Percentiles rank a stretch among this genome's conserved stretches.
phyloP scores from a whole-genome alignment of 2,113 vertebrate genomes.

The Catagonus wagneri region DNA sequence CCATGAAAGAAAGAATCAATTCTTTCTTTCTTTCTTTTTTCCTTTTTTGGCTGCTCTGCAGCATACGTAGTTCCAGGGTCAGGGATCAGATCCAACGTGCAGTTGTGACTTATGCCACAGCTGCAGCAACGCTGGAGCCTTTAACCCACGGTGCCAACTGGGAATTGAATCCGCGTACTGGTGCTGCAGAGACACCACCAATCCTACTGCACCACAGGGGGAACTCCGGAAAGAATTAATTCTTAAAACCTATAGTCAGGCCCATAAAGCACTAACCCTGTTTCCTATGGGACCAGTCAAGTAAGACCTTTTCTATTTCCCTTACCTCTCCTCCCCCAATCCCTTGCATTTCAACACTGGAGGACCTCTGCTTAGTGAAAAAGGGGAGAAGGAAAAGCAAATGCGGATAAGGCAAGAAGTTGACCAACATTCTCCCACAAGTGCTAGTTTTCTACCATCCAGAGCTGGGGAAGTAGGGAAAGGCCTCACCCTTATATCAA shows the following conservation, averaged over 20 bases:
- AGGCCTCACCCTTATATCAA: background rate
- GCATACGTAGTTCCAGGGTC: no score
- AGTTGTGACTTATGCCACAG: no score
- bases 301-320: background rate
- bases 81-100: no score
- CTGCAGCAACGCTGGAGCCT: no score
- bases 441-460: background rate
- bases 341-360: background rate
- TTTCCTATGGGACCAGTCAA: background rate
- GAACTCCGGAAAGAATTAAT: background rate
- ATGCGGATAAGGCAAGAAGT: background rate
- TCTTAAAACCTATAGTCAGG: slow-evolving; percentile 43
- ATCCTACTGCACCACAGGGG: no score
- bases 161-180: no score
- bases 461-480: background rate
- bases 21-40: background rate
- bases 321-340: background rate
- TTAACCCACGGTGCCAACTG: no score
- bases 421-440: background rate
- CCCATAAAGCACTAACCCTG: background rate
- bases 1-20: slow-evolving; percentile 33
- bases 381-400: slow-evolving; percentile 36
- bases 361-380: slow-evolving; percentile 31
- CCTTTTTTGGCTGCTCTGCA: no score
- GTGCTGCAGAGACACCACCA: no score